Conservation (phyloP, 2,888 invertebrate species). For the Eupithecia centaureata region DNA sequence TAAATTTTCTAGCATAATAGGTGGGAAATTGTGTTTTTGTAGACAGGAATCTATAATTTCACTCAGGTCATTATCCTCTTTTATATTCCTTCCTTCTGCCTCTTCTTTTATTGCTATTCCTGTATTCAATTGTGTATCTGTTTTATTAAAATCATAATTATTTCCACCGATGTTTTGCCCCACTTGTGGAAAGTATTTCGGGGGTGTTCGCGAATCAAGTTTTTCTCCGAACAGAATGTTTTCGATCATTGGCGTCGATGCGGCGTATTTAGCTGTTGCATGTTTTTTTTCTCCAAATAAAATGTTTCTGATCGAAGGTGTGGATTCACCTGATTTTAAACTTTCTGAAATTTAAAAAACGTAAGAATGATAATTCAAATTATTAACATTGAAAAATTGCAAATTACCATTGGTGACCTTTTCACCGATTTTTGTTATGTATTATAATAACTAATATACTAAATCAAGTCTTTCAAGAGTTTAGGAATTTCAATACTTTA, state of each 20-base stretch:
- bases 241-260: conserved; percentile 15
- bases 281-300: conserved; percentile 64
- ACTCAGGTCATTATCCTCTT: neutral
- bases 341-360: conserved; percentile 34
- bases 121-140: neutral
- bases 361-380: neutral
- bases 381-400: too few relatives aligned
- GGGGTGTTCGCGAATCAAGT: neutral
- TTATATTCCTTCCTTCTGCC: neutral
- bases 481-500: too few relatives aligned
- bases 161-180: conserved; percentile 21
- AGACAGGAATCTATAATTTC: neutral
- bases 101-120: neutral
- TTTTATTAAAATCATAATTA: conserved; percentile 5
- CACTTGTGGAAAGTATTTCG: conserved; percentile 39
- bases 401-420: too few relatives aligned
- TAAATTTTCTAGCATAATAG: neutral
- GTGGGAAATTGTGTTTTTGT: neutral
- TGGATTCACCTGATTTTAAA: conserved; percentile 56
- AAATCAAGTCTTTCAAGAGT: too few relatives aligned
- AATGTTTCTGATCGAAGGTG: conserved; percentile 70
- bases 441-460: too few relatives aligned
- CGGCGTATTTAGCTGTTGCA: conserved; percentile 21
- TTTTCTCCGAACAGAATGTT: conserved; percentile 14
- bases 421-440: too few relatives aligned